Evolutionary conservation across 2,888 invertebrate species (phyloP), one percentile per base, ranked within the genome.

Genomic region (Himalopsyche japonica): DNA sequence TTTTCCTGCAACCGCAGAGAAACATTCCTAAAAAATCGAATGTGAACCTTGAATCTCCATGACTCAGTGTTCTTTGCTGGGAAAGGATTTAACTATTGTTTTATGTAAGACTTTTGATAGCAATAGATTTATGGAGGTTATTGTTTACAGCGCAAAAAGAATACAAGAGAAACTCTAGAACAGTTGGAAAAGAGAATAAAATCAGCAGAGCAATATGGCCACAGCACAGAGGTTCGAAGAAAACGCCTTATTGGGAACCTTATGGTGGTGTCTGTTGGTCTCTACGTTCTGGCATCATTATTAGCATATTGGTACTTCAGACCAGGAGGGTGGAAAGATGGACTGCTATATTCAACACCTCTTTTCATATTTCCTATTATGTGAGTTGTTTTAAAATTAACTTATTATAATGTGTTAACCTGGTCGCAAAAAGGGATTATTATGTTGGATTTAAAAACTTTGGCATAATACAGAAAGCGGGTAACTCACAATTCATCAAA

Each of bases 271-370:
- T 95, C 95, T 3, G 94, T 96, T 57, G 95, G 94, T 18, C 89
- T 95, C 4, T 95, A 95, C 88, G 93, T 97, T 76, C 89, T 96
- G 70, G 96, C 96, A 8, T 90, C 95, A 43, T 89, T 96, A 37
- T 95, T 96, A 89, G 95, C 96, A 89, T 97, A 96, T 89, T 96
- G 97, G 91, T 95, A 95, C 88, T 97, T 95, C 87, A 96, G 97
- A 86, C 95, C 96, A 84, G 94, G 95, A 82, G 94, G 95, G 88
- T 94, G 96, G 92, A 91, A 94, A 86, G 95, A 96, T 88, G 94
- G 95, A 85, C 89, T 97, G 82, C 91, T 96, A 87, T 96, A 96
- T 89, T 94, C 96, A 18, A 94, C 95, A 84, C 97, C 97, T 24
- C 91, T 98, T 82, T 90, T 98, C 34, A 91, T 96, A 82, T 95